phyloP scores from a whole-genome alignment of 2,888 invertebrate genomes.

The Coelinius sp. region DNA sequence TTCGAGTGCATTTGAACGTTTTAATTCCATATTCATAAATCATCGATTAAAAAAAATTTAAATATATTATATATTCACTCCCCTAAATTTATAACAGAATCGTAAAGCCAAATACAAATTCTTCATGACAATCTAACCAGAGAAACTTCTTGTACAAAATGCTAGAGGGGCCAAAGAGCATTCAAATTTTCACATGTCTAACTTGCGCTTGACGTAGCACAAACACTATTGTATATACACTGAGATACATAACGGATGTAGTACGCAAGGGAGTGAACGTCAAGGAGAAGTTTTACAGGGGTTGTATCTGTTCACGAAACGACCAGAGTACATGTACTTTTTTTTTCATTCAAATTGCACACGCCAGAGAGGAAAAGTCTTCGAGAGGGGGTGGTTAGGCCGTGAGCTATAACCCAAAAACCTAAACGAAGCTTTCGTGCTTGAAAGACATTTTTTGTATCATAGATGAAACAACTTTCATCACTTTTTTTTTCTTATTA shows the following conservation, averaged over 20 bases:
- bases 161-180: slow-evolving; percentile 24
- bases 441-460: background rate
- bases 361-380: slow-evolving; percentile 26
- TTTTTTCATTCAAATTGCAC: slow-evolving; percentile 26
- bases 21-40: no score
- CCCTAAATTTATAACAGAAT: no score
- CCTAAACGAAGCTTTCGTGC: slow-evolving; percentile 57
- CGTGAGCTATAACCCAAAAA: slow-evolving; percentile 56
- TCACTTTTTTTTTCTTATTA: background rate
- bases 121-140: background rate
- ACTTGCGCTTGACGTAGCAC: slow-evolving; percentile 26
- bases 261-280: background rate
- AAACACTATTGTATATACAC: slow-evolving; percentile 16
- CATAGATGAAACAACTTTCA: slow-evolving; percentile 9
- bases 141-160: background rate
- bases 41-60: no score
- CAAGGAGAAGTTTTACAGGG: slow-evolving; percentile 1
- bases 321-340: slow-evolving; percentile 28
- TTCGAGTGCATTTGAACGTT: no score
- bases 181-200: slow-evolving; percentile 27
- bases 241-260: slow-evolving; percentile 19
- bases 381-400: slow-evolving; percentile 29
- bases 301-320: slow-evolving; percentile 10
- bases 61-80: no score
- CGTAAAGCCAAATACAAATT: background rate